Base-by-base conservation (phyloP, 2,888 invertebrate species). In the Operophtera brumata region DNA sequence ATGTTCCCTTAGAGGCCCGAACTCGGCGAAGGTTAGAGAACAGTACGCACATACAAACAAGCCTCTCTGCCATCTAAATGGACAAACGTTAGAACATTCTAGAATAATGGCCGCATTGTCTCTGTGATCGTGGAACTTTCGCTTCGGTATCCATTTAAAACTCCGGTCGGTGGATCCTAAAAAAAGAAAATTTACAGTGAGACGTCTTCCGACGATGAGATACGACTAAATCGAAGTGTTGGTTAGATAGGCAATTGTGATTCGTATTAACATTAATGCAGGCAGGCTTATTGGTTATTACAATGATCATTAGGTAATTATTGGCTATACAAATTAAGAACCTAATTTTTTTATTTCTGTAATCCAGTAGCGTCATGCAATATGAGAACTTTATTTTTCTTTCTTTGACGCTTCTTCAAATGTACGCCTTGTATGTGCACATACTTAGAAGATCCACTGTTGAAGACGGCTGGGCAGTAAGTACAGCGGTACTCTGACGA, bases 41-140 rank as follows among this genome's bases (percentile, higher is more conserved):
- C 89, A 90, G 62, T 72, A 82, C 1, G 79, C 84, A 58, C 89
- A 90, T 30, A 73, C 72, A 61, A 86, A 90, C 2, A 74, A 62
- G 0, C 88, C 87, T 7, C 83, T 72, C 35, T 75, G 78, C 85
- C 85, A 87, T 57, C 86, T 76, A 68, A 90, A 90, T 0, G 89
- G 89, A 54, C 80, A 80, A 26, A 73, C 79, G 70, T 85, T 89
- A 32, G 88, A 86, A 68, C 71, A 82, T 67, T 86, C 81, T 54
- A 89, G 69, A 50, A 89, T 80, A 52, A 84, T 71, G 35, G 79
- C 81, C 46, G 88, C 87, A 67, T 89, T 88, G 77, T 82, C 82
- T 71, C 87, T 86, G 66, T 81, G 81, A 77, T 88, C 64, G 43
- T 82, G 73, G 77, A 70, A 85, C 78, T 80, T 82, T 73, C 82